These are phyloP conservation scores for Tragopan temminckii DNA, from an alignment of 2,797 vertebrate species.

Conservation along the genomic window DNA sequence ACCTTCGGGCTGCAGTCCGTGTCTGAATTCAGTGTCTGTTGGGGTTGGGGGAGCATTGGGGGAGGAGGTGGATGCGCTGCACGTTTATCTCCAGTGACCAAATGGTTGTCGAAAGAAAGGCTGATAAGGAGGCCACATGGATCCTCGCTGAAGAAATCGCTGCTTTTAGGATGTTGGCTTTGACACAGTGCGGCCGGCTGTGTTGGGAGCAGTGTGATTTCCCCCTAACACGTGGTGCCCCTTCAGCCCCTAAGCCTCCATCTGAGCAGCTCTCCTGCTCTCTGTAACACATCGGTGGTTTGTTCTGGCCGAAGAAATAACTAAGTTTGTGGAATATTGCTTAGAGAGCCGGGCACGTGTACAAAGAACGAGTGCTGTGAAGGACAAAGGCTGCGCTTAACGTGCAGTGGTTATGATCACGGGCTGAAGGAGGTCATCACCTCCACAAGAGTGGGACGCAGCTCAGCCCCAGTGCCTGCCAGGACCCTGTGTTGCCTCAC, in stretches of 20 bases:
- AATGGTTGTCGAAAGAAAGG: constrained; percentile 49
- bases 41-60: background rate
- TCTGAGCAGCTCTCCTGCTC: background rate
- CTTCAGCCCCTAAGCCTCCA: background rate
- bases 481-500: background rate
- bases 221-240: background rate
- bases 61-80: background rate
- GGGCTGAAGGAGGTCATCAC: background rate
- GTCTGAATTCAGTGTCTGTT: background rate
- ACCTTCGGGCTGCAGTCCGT: no score
- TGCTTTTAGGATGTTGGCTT: constrained; percentile 60
- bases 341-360: background rate
- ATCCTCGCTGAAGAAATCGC: constrained; percentile 50
- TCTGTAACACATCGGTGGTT: background rate
- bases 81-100: constrained; percentile 4
- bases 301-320: constrained; percentile 1
- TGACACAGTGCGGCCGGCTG: background rate
- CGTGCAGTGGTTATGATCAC: background rate
- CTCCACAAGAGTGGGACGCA: background rate
- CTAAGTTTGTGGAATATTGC: background rate
- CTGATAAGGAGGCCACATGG: constrained; percentile 62
- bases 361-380: background rate
- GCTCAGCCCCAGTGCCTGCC: background rate
- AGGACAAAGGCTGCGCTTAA: background rate
- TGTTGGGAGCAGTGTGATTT: background rate